Conservation (phyloP, 1,140 invertebrate species). For the Macrocentrus cingulum region DNA sequence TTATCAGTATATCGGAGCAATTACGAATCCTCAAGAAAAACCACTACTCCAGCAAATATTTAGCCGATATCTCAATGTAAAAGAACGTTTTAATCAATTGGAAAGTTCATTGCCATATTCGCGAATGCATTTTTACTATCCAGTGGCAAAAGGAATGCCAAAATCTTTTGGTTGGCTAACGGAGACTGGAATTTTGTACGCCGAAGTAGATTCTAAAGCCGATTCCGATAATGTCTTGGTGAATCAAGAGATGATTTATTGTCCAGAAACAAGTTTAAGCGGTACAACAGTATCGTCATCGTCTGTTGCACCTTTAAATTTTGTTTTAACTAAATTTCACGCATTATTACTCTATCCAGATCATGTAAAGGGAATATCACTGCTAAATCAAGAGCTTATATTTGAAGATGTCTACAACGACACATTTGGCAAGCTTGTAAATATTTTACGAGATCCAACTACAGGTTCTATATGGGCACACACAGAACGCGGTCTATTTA, state of each 20-base stretch:
- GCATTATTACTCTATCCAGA: slow-evolving; percentile 81
- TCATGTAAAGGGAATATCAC: slow-evolving; percentile 80
- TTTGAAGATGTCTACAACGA: slow-evolving; percentile 82
- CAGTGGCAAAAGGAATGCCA: slow-evolving; percentile 66
- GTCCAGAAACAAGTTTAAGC: slow-evolving; percentile 57
- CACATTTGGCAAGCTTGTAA: slow-evolving; percentile 77
- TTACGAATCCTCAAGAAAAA: slow-evolving; percentile 72
- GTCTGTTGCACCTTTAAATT: slow-evolving; percentile 66
- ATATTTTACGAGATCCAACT: slow-evolving; percentile 79
- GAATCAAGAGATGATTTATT: slow-evolving; percentile 66
- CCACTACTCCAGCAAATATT: slow-evolving; percentile 82
- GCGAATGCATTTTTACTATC: slow-evolving; percentile 77
- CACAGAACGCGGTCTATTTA: slow-evolving; percentile 80
- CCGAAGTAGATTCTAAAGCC: slow-evolving; percentile 61
- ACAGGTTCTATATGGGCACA: slow-evolving; percentile 83
- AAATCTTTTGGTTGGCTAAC: slow-evolving; percentile 87
- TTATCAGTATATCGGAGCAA: slow-evolving; percentile 82
- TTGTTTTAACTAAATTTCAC: slow-evolving; percentile 91
- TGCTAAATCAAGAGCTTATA: slow-evolving; percentile 84
- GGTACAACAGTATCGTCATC: slow-evolving; percentile 39
- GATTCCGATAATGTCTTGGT: slow-evolving; percentile 64
- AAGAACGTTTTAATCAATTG: slow-evolving; percentile 72
- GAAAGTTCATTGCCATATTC: slow-evolving; percentile 78
- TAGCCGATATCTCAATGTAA: slow-evolving; percentile 73
- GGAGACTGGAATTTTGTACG: slow-evolving; percentile 71